Percentiles rank a stretch among this genome's conserved stretches.
These are phyloP conservation scores for Fundulus diaphanus DNA, from an alignment of 2,797 vertebrate genomes.

Conservation along the genomic window DNA sequence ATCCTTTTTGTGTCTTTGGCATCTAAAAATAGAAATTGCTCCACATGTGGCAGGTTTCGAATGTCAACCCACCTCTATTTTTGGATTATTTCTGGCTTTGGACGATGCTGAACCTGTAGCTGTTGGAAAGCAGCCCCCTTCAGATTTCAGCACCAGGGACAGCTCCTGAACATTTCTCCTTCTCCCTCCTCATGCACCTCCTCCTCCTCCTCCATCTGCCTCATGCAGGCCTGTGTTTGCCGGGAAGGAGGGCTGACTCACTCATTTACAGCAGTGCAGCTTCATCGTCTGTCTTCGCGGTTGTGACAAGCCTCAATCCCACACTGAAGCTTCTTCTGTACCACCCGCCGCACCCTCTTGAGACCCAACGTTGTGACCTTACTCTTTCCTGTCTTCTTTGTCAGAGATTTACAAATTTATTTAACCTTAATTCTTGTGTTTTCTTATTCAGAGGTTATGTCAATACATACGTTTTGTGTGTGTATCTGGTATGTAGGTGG, in stretches of 20 bases:
- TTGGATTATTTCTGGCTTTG: not conserved
- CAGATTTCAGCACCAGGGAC: conserved; percentile 76
- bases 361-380: conserved; percentile 12
- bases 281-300: conserved; percentile 74
- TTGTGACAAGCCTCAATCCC: conserved; percentile 45
- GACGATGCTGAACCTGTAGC: conserved; percentile 35
- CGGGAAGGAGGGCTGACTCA: conserved; percentile 70
- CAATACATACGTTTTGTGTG: conserved; percentile 32
- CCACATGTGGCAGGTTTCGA: not conserved
- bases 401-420: not conserved
- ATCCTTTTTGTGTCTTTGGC: not conserved
- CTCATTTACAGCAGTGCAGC: conserved; percentile 76
- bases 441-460: conserved; percentile 20
- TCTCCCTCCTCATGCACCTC: conserved; percentile 15
- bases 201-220: conserved; percentile 20
- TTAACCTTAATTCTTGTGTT: conserved; percentile 9
- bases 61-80: not conserved
- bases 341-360: not conserved
- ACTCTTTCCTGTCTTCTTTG: not conserved
- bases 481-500: conserved; percentile 55
- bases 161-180: conserved; percentile 59
- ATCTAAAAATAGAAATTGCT: not conserved
- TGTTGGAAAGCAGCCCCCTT: conserved; percentile 38
- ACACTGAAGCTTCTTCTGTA: conserved; percentile 9
- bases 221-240: conserved; percentile 48